Conservation (phyloP, 2,797 vertebrate species). For the Sphaeramia orbicularis region DNA sequence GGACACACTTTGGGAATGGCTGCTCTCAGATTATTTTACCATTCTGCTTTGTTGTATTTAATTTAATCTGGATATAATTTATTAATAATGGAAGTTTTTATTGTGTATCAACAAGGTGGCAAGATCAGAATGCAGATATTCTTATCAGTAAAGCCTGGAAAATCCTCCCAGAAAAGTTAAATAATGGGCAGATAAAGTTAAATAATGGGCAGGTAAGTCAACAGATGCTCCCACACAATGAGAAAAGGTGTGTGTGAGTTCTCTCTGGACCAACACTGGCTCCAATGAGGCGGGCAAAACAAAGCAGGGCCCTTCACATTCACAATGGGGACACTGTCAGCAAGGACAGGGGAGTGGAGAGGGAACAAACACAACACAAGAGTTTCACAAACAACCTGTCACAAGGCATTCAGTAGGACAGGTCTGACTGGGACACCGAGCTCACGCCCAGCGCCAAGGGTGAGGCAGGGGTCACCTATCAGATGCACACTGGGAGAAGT, state of each 20-base stretch:
- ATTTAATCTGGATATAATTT: no score
- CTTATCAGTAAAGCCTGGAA: not conserved
- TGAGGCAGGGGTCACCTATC: constrained; percentile 67
- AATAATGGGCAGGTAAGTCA: constrained; percentile 71
- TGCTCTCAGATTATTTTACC: no score
- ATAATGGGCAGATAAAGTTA: constrained; percentile 27
- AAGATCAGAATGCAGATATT: not conserved
- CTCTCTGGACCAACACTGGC: constrained; percentile 65
- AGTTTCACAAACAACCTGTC: constrained; percentile 85
- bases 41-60: no score
- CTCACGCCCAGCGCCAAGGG: constrained; percentile 62
- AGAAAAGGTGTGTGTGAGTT: constrained; percentile 52
- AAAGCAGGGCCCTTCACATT: constrained; percentile 69
- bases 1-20: no score
- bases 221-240: constrained; percentile 43
- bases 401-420: constrained; percentile 81
- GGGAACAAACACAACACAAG: constrained; percentile 79
- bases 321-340: constrained; percentile 77
- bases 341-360: constrained; percentile 66
- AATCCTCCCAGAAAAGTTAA: constrained; percentile 17
- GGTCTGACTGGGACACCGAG: constrained; percentile 67
- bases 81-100: no score
- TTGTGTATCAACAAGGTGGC: no score
- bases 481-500: constrained; percentile 27
- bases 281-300: constrained; percentile 68